Percentiles rank a stretch among this genome's conserved stretches.
Evolutionary conservation across 2,797 vertebrate genomes (phyloP).

Genomic region (Lagocephalus sceleratus): DNA sequence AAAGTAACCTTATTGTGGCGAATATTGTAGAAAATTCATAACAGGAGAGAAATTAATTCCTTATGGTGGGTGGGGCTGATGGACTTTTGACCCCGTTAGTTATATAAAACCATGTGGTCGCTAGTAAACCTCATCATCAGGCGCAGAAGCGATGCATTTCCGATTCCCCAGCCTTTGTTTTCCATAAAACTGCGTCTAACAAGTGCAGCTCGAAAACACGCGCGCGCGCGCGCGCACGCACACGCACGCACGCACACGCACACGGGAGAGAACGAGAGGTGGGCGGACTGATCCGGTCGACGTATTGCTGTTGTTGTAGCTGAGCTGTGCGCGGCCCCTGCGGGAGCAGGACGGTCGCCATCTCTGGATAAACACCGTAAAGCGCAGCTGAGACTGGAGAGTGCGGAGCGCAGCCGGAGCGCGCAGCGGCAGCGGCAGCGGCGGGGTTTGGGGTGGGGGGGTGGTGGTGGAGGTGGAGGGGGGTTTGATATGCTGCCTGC

Average conservation of each 20-base stretch:
- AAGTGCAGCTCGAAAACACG: too few relatives aligned
- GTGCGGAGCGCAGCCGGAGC: constrained; percentile 29
- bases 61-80: not conserved
- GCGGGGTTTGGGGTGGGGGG: too few relatives aligned
- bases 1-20: too few relatives aligned
- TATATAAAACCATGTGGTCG: not conserved
- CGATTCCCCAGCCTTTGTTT: too few relatives aligned
- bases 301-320: constrained; percentile 34
- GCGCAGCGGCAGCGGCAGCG: constrained; percentile 37
- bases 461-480: too few relatives aligned
- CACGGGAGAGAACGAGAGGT: constrained; percentile 10
- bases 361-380: constrained; percentile 63
- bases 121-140: not conserved
- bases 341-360: constrained; percentile 63
- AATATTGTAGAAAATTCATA: not conserved
- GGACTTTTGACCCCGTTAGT: not conserved
- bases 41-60: not conserved
- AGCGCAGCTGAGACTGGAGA: constrained; percentile 44
- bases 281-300: constrained; percentile 26
- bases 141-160: too few relatives aligned
- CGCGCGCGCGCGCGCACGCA: too few relatives aligned
- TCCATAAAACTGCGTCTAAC: too few relatives aligned
- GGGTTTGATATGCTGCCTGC: constrained; percentile 58
- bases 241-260: too few relatives aligned
- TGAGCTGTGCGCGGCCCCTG: constrained; percentile 26